Percentiles rank a stretch among this genome's conserved stretches.
Evolutionary conservation across 2,113 vertebrate species (phyloP).

Genomic region (Pseudopodoces humilis): DNA sequence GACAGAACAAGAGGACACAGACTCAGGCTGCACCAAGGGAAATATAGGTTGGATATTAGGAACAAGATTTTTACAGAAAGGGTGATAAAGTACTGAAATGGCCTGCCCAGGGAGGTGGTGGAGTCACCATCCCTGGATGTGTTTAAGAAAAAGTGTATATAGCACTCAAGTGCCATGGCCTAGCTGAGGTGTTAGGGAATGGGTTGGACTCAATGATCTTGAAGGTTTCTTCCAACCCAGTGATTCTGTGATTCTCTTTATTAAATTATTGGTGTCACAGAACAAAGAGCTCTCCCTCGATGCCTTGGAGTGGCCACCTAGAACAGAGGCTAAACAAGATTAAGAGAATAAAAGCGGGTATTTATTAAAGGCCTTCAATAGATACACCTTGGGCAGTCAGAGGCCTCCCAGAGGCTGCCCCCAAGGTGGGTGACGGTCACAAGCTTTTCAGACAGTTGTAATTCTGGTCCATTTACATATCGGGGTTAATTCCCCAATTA

Average conservation of each 20-base stretch:
- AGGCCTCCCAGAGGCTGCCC: not conserved
- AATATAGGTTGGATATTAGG: not conserved
- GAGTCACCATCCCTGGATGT: too few relatives aligned
- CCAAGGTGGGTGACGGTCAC: rapidly evolving
- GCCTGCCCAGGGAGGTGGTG: not conserved
- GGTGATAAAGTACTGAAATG: not conserved
- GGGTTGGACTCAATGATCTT: not conserved
- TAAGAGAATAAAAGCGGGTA: not conserved
- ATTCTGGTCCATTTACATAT: not conserved
- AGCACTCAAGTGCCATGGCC: not conserved
- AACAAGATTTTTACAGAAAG: not conserved
- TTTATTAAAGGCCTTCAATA: not conserved
- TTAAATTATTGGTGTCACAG: not conserved
- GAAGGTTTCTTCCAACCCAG: not conserved
- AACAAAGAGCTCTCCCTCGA: conserved; percentile 21
- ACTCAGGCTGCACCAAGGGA: rapidly evolving
- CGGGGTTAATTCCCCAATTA: not conserved
- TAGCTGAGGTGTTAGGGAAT: not conserved
- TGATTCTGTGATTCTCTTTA: not conserved
- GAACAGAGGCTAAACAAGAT: not conserved
- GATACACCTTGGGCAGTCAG: not conserved
- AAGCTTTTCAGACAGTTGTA: not conserved
- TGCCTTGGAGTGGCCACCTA: not conserved
- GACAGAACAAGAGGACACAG: not conserved
- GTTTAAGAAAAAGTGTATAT: not conserved